Base-by-base conservation (phyloP, 2,797 vertebrate species). In the Anomalospiza imberbis region DNA sequence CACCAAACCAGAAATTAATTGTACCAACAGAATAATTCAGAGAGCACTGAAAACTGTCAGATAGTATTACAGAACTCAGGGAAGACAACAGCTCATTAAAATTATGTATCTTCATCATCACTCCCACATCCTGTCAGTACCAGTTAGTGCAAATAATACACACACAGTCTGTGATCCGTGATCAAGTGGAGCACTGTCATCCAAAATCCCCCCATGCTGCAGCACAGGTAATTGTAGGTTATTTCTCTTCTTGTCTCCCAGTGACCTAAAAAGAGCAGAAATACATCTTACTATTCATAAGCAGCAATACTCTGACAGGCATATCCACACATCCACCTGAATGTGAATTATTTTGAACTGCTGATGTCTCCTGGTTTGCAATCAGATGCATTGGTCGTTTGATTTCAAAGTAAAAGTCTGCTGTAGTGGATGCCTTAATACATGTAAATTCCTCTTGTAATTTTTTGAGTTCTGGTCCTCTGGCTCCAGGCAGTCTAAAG, bases 31-130 rank as follows among this genome's bases (percentile, higher is more conserved):
- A 76, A 68, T 70, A n/a, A 88, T 75, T 95, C 84, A 42, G 3
- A 60, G 22, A 34, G 54, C 85, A 42, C 20, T 29, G 58, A 54
- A 45, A 84, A 70, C 76, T 88, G 78, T 50, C 85, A 92, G 58
- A n/a, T 89, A 25, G 31, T 89, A 40, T 77, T 89, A 57, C 74
- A 71, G 80, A 91, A 66, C 81, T 91, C 83, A 89, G 70, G 74
- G 86, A 96, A 94, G 88, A 94, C 61, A 96, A 65, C 71, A 73
- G 79, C 91, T 96, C 95, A 95, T 97, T 96, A 94, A 96, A 94
- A 91, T 91, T 42, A 91, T 77, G 84, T 76, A n/a, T 94, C 95
- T 96, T 79, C 53, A 28, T 85, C 85, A 88, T 66, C 82, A 66
- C 87, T 90, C 55, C 88, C 77, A 38, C 71, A 75, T 55, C 89